Evolutionary conservation across 2,113 vertebrate genomes (phyloP), one percentile per base, ranked within the genome.

Genomic region (Phalacrocorax brasilianus): DNA sequence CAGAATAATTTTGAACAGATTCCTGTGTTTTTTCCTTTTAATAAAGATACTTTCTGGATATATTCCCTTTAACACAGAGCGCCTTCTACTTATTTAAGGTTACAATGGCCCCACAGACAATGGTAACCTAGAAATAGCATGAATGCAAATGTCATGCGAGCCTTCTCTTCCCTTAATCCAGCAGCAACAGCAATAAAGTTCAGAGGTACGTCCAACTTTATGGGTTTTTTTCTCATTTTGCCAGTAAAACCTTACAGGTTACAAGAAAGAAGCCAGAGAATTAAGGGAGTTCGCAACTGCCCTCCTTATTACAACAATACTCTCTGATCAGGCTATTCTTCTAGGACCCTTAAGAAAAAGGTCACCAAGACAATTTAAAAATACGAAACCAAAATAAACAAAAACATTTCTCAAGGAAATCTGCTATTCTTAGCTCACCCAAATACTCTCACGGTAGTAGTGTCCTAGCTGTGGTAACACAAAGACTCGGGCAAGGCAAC

Each of bases 381-480:
- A 96, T 44, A 92, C 61, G 75, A 85, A 84, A 77, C 16, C 35
- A 92, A 95, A 96, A 95, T 62, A 96, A 97, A 96, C 94, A 97
- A 78, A 83, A 58, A 16, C 40, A 61, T 82, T 97, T 94, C 94
- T 97, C 76, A 96, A 89, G 93, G 91, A 96, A 97, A 93, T 65
- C 70, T 72, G 68, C 94, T 96, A 94, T 94, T 96, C 88, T 96
- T 92, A 96, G 88, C 71, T 93, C 73, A 72, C 30, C 24, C 67
- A 84, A 42, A 79, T 13, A 52, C 53, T 77, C 56, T 50, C 6
- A 2, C 40, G 38, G 38, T 33, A 81, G 72, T 5, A 50, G 56
- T 81, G 59, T 62, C 83, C 38, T 44, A 85, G 92, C 70, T 26
- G 21, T 16, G 56, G 58, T 32, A 62, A 75, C 49, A 93, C 56